phyloP scores from a whole-genome alignment of 2,888 invertebrate genomes.

The Diaprepes abbreviatus region DNA sequence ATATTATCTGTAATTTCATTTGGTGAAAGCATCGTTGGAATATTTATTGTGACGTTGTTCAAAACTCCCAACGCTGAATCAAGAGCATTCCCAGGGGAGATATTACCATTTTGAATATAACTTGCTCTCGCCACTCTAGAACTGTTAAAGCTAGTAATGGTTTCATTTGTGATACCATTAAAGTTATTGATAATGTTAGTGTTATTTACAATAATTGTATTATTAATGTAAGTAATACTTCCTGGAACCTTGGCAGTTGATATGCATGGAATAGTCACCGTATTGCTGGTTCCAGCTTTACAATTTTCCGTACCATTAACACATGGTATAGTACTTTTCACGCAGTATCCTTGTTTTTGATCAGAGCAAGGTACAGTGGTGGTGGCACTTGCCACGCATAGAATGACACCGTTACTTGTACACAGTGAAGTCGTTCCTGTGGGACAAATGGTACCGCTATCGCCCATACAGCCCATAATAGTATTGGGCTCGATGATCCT shows the following conservation, averaged over 20 bases:
- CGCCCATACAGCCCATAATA: slow-evolving; percentile 61
- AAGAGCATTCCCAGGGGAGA: slow-evolving; percentile 28
- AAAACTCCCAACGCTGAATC: slow-evolving; percentile 22
- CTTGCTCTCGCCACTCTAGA: slow-evolving; percentile 43
- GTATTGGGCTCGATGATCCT: slow-evolving; percentile 61
- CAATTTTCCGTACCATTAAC: slow-evolving; percentile 59
- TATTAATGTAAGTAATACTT: slow-evolving; percentile 56
- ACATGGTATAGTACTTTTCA: slow-evolving; percentile 61
- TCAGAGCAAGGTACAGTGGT: slow-evolving; percentile 61
- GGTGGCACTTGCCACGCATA: slow-evolving; percentile 63
- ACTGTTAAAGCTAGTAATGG: slow-evolving; percentile 14
- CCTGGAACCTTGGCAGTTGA: slow-evolving; percentile 59
- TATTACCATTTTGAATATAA: slow-evolving; percentile 28
- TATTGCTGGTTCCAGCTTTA: slow-evolving; percentile 53
- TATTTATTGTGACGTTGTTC: neutral
- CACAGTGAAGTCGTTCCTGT: slow-evolving; percentile 63
- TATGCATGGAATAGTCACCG: slow-evolving; percentile 61
- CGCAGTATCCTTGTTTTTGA: slow-evolving; percentile 59
- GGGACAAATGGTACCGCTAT: slow-evolving; percentile 62
- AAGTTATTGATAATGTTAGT: slow-evolving; percentile 43
- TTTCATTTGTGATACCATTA: slow-evolving; percentile 29
- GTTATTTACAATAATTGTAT: slow-evolving; percentile 52
- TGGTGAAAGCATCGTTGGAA: slow-evolving; percentile 8
- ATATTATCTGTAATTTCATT: slow-evolving; percentile 30
- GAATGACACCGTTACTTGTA: slow-evolving; percentile 64